Percentiles rank a stretch among this genome's conserved stretches.
Conservation (phyloP, 2,797 vertebrate genomes). For the Denticeps clupeoides region DNA sequence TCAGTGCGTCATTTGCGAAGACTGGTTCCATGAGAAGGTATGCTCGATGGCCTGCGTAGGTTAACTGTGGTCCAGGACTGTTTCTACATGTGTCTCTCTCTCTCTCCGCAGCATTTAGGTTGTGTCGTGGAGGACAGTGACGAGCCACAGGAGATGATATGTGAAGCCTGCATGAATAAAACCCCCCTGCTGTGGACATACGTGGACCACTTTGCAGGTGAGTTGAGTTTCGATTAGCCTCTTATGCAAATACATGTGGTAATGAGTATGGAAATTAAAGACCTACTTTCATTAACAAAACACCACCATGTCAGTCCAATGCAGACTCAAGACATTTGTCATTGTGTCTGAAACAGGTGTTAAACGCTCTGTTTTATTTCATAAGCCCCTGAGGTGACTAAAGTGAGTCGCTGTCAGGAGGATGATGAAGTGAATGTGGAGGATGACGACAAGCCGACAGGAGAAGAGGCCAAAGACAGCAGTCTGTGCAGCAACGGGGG, state of each 20-base stretch:
- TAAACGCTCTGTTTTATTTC: neutral
- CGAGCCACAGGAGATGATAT: slow-evolving; percentile 95
- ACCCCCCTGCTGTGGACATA: slow-evolving; percentile 80
- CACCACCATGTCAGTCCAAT: too few species aligned
- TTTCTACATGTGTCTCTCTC: too few species aligned
- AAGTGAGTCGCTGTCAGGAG: slow-evolving; percentile 22
- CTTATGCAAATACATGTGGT: too few species aligned
- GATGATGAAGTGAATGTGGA: slow-evolving; percentile 25
- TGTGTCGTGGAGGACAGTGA: slow-evolving; percentile 72
- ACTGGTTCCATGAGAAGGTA: slow-evolving; percentile 96
- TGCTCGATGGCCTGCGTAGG: neutral
- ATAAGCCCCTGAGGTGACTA: slow-evolving; percentile 37
- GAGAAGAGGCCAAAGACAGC: slow-evolving; percentile 6
- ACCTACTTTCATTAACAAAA: too few species aligned
- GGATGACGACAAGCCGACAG: slow-evolving; percentile 9
- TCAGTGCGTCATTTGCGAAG: slow-evolving; percentile 91
- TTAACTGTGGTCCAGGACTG: too few species aligned
- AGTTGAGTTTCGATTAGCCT: neutral
- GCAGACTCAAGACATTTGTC: too few species aligned
- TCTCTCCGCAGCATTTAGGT: slow-evolving; percentile 72
- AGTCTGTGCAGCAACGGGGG: too few species aligned
- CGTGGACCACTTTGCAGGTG: slow-evolving; percentile 69
- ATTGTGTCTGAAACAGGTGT: too few species aligned
- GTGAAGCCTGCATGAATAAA: slow-evolving; percentile 79
- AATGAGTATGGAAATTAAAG: too few species aligned